These are phyloP conservation scores for Anodontia alba DNA, from an alignment of 2,888 invertebrate genomes.

Conservation along the genomic window DNA sequence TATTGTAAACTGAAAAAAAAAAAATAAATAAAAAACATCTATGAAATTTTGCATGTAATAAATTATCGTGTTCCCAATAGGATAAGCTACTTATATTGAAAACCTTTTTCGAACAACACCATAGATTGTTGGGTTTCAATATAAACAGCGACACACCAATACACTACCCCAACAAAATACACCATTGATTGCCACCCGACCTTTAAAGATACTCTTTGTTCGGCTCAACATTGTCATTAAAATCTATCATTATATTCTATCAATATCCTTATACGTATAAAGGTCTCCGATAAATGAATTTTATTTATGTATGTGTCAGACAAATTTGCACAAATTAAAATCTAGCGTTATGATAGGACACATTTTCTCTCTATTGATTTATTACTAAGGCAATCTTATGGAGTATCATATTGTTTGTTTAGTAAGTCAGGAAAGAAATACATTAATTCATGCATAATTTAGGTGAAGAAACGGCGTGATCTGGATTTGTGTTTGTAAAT, in stretches of 20 bases:
- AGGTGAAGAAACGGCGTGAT: neutral
- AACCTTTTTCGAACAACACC: too few relatives aligned
- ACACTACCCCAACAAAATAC: too few relatives aligned
- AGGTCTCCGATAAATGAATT: neutral
- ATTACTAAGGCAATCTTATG: neutral
- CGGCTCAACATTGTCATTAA: neutral
- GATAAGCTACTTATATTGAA: too few relatives aligned
- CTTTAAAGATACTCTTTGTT: constrained; percentile 6
- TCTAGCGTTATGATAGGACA: neutral
- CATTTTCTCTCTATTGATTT: neutral
- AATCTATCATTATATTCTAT: constrained; percentile 12
- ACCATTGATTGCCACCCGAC: neutral
- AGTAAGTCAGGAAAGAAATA: neutral
- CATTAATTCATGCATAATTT: neutral
- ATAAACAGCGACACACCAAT: too few relatives aligned
- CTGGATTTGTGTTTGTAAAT: neutral
- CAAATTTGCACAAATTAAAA: constrained; percentile 1
- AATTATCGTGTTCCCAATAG: too few relatives aligned
- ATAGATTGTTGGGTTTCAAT: too few relatives aligned
- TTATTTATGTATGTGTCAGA: constrained; percentile 13
- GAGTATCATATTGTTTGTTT: neutral
- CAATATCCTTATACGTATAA: neutral
- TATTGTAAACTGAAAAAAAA: too few relatives aligned
- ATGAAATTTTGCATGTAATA: too few relatives aligned
- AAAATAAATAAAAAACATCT: too few relatives aligned